These are phyloP conservation scores for Brachyrhaphis roseni DNA, from an alignment of 2,797 vertebrate species.

Conservation along the genomic window DNA sequence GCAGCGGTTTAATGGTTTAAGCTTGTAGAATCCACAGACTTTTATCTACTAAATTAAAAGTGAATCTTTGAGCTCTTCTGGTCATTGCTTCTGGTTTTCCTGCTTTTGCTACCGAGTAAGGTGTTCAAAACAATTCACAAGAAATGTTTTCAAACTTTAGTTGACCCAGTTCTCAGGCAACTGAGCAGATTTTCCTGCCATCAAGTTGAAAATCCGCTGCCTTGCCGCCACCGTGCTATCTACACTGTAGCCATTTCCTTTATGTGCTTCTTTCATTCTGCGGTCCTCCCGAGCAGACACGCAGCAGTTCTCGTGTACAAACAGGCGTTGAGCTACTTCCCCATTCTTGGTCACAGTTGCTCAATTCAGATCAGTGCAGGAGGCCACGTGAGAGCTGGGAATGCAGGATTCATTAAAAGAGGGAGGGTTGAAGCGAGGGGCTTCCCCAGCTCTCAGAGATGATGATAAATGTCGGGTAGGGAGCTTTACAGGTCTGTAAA, in stretches of 20 bases:
- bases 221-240: slow-evolving; percentile 16
- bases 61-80: not conserved
- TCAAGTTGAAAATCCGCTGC: slow-evolving; percentile 25
- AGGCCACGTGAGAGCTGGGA: slow-evolving; percentile 76
- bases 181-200: slow-evolving; percentile 44
- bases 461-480: slow-evolving; percentile 56
- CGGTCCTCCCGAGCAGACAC: slow-evolving; percentile 39
- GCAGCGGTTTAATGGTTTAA: not conserved
- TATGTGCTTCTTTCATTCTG: slow-evolving; percentile 43
- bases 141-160: slow-evolving; percentile 33
- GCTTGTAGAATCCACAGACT: not conserved
- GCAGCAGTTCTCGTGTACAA: slow-evolving; percentile 66
- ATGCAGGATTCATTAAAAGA: slow-evolving; percentile 70
- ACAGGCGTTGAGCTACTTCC: slow-evolving; percentile 77
- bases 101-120: slow-evolving; percentile 36
- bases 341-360: slow-evolving; percentile 78
- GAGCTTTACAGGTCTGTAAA: slow-evolving; percentile 45
- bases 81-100: not conserved
- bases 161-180: slow-evolving; percentile 53
- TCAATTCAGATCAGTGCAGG: slow-evolving; percentile 67
- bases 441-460: slow-evolving; percentile 60
- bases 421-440: slow-evolving; percentile 46
- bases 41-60: not conserved
- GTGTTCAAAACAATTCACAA: slow-evolving; percentile 46
- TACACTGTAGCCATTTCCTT: slow-evolving; percentile 53